phyloP scores from a whole-genome alignment of 2,888 invertebrate genomes.

The Clusia tigrina region DNA sequence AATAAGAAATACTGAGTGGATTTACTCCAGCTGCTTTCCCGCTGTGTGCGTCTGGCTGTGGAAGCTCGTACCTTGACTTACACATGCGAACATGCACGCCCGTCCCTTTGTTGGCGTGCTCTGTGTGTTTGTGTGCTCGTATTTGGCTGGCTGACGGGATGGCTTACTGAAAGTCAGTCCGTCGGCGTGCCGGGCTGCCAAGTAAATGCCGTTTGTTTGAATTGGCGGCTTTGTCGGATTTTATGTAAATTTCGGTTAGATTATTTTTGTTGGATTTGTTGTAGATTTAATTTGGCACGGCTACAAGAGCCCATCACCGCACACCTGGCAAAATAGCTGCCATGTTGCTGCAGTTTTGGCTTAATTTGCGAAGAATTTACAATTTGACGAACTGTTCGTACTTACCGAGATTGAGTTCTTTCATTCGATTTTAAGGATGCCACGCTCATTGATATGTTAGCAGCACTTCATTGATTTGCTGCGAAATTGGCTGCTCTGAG shows the following conservation, averaged over 20 bases:
- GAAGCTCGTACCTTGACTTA: not conserved
- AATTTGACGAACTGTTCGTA: not conserved
- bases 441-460: not conserved
- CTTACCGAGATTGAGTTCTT: not conserved
- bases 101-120: too few relatives aligned
- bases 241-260: not conserved
- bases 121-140: too few relatives aligned
- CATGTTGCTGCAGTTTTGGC: not conserved
- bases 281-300: constrained; percentile 6
- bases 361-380: constrained; percentile 1
- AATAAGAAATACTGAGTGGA: constrained; percentile 1
- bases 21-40: not conserved
- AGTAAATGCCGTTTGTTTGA: not conserved
- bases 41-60: not conserved
- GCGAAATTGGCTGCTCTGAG: too few relatives aligned
- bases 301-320: not conserved
- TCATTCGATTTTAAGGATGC: not conserved
- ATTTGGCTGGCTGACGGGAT: too few relatives aligned
- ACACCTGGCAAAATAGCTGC: not conserved
- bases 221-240: not conserved
- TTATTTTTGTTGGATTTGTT: constrained; percentile 1
- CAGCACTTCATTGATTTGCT: not conserved
- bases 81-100: not conserved
- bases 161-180: too few relatives aligned
- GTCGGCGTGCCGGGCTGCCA: not conserved